Conservation (phyloP, 2,888 invertebrate genomes). For the Zele albiditarsus region DNA sequence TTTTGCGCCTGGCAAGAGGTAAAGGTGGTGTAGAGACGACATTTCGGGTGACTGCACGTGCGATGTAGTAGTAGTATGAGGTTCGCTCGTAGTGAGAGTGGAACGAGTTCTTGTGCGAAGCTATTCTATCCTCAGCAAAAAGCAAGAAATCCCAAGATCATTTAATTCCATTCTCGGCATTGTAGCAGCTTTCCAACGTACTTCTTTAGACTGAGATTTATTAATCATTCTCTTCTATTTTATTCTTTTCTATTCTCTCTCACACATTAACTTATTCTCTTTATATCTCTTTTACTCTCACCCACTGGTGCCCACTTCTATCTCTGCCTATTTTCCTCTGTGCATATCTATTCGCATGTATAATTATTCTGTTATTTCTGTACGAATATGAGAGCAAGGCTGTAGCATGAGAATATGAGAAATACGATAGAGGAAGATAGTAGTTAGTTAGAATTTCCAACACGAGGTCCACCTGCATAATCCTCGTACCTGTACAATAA, state of each 20-base stretch:
- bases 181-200: conserved; percentile 48
- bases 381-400: not conserved
- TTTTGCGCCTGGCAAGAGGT: conserved; percentile 46
- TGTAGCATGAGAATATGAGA: not conserved
- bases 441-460: conserved; percentile 23
- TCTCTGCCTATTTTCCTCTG: not conserved
- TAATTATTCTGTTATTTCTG: not conserved
- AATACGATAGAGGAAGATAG: conserved; percentile 8
- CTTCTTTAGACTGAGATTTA: conserved; percentile 53
- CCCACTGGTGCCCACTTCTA: not conserved
- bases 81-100: conserved; percentile 52
- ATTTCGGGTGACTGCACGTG: conserved; percentile 46
- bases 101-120: conserved; percentile 44
- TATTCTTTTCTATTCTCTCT: not conserved
- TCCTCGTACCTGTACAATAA: conserved; percentile 48
- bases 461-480: conserved; percentile 46
- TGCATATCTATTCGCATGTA: conserved; percentile 10
- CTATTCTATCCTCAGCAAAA: conserved; percentile 50
- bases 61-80: conserved; percentile 35
- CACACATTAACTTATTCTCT: not conserved
- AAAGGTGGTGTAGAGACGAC: conserved; percentile 42
- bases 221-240: conserved; percentile 51
- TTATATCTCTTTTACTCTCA: not conserved
- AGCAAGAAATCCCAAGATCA: conserved; percentile 55
- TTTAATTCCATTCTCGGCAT: conserved; percentile 54